phyloP scores from a whole-genome alignment of 2,888 invertebrate genomes.

The Alitta virens region DNA sequence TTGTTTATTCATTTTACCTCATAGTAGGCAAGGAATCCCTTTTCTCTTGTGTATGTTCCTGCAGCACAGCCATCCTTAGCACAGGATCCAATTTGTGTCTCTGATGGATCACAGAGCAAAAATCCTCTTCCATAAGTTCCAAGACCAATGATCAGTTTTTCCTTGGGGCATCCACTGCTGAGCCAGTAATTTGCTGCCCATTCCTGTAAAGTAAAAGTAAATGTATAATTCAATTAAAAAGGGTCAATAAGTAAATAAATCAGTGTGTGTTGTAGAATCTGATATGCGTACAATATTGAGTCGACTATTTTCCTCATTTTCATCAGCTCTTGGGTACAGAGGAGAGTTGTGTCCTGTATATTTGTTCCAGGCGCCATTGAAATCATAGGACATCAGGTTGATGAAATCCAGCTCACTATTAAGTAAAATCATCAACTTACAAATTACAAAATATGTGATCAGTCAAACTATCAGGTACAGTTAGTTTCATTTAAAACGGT shows the following conservation, averaged over 20 bases:
- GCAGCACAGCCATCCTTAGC: constrained; percentile 30
- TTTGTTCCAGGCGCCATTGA: constrained; percentile 18
- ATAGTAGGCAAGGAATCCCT: constrained; percentile 42
- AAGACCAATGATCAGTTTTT: constrained; percentile 13
- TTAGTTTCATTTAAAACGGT: no score
- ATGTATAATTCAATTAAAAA: neutral
- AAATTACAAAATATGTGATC: no score
- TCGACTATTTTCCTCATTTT: neutral
- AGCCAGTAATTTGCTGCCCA: constrained; percentile 21
- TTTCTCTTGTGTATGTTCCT: constrained; percentile 37
- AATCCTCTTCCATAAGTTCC: constrained; percentile 11
- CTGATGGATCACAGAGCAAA: constrained; percentile 15
- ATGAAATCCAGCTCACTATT: constrained; percentile 19
- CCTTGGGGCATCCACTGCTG: constrained; percentile 1
- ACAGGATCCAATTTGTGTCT: constrained; percentile 33
- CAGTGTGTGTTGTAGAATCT: no score
- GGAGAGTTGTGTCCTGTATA: constrained; percentile 14
- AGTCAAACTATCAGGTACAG: no score
- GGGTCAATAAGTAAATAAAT: no score
- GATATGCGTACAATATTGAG: neutral
- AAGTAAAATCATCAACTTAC: no score
- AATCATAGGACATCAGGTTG: constrained; percentile 18
- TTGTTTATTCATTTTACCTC: no score
- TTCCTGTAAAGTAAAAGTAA: no score
- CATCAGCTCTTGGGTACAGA: no score